A percentile compares a stretch with the other conserved stretches of the same genome.
phyloP scores from a whole-genome alignment of 2,888 invertebrate genomes.

The Toxonevra muliebris region DNA sequence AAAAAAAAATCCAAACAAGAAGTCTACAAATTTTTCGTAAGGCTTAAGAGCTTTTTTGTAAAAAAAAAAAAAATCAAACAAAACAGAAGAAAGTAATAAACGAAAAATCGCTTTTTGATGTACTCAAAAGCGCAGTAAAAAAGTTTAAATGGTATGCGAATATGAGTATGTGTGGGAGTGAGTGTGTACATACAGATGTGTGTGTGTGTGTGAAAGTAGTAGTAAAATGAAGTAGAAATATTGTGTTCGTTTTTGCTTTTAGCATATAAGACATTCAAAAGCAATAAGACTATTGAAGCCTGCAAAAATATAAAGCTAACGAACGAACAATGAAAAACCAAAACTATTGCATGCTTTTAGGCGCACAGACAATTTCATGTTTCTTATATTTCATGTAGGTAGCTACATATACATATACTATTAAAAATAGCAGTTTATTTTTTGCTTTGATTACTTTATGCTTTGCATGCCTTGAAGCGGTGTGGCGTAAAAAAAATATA shows the following conservation, averaged over 20 bases:
- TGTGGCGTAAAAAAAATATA: background rate
- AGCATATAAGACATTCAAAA: background rate
- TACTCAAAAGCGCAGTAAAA: background rate
- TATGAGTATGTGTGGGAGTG: background rate
- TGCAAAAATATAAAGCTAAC: background rate
- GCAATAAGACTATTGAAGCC: background rate
- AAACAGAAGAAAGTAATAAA: slow-evolving; percentile 4
- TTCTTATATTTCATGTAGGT: no score
- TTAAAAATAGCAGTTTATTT: no score
- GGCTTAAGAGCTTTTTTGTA: slow-evolving; percentile 10
- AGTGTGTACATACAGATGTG: background rate
- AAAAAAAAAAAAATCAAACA: background rate
- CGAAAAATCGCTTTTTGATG: slow-evolving; percentile 12
- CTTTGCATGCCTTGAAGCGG: no score
- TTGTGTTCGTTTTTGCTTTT: no score
- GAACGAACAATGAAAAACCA: background rate
- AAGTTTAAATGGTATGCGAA: background rate
- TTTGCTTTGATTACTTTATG: no score
- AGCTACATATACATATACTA: no score
- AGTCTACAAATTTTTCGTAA: background rate
- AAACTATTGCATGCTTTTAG: background rate
- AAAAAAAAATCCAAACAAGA: slow-evolving; percentile 8
- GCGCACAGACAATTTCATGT: background rate
- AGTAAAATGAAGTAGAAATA: slow-evolving; percentile 6
- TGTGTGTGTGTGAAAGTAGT: background rate